Conservation (phyloP, 1,140 invertebrate species). For the Agrypnia vestita region DNA sequence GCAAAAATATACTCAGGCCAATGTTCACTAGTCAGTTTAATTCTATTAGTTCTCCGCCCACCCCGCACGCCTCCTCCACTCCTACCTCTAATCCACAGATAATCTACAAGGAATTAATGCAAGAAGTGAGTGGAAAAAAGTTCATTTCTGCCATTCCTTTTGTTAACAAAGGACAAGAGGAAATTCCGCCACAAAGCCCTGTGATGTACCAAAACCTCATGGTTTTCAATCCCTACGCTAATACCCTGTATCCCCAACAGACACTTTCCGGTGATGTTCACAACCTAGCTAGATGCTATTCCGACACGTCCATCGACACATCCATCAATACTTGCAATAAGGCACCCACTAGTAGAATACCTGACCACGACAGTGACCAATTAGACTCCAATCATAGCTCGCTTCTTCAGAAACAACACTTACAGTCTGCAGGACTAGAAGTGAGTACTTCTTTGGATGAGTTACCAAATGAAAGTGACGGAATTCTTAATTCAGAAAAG, state of each 20-base stretch:
- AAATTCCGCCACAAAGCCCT: slow-evolving; percentile 62
- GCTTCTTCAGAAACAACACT: neutral
- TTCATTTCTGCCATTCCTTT: slow-evolving; percentile 67
- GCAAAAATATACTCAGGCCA: slow-evolving; percentile 34
- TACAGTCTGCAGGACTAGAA: neutral
- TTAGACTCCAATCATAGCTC: neutral
- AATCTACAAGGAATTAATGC: slow-evolving; percentile 70
- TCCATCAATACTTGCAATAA: slow-evolving; percentile 13
- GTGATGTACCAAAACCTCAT: slow-evolving; percentile 71
- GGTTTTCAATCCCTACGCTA: slow-evolving; percentile 68
- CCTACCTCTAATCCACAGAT: slow-evolving; percentile 69
- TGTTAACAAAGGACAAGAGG: slow-evolving; percentile 50
- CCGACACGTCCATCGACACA: slow-evolving; percentile 5
- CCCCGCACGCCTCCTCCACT: slow-evolving; percentile 65
- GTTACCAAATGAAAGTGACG: neutral
- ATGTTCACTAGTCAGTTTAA: slow-evolving; percentile 61
- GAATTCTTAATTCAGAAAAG: slow-evolving; percentile 1
- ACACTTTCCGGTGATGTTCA: neutral
- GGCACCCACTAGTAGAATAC: neutral
- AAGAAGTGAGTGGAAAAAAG: slow-evolving; percentile 68
- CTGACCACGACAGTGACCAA: neutral
- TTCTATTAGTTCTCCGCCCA: slow-evolving; percentile 63
- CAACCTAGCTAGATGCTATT: neutral
- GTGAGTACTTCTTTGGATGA: slow-evolving; percentile 6
- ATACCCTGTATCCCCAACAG: slow-evolving; percentile 64